These are phyloP conservation scores for Phataginus tetradactyla DNA, from an alignment of 2,797 vertebrate genomes.

Conservation along the genomic window DNA sequence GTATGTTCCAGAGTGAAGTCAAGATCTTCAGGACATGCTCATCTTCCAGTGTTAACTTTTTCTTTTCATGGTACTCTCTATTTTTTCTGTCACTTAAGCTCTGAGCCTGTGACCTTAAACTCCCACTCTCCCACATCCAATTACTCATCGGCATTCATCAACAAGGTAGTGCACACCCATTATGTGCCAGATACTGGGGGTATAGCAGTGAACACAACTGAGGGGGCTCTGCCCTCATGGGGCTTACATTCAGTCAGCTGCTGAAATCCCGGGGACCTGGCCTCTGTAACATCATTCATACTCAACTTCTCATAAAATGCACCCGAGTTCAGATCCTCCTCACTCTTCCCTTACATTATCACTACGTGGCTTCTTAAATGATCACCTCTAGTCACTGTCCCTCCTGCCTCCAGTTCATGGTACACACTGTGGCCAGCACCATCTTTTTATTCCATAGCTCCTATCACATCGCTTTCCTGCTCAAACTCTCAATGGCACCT, in stretches of 20 bases:
- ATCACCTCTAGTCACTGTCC: background rate
- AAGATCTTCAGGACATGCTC: background rate
- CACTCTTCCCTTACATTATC: background rate
- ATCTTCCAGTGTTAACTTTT: background rate
- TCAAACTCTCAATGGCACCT: background rate
- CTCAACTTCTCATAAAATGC: background rate
- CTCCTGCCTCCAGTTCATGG: background rate
- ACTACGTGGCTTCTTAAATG: background rate
- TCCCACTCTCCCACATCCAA: background rate
- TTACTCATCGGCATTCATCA: background rate
- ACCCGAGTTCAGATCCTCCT: background rate
- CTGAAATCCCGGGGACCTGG: too few species aligned
- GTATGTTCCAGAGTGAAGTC: background rate
- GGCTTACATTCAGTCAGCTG: background rate
- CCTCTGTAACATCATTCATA: background rate
- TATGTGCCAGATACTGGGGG: background rate
- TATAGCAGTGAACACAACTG: background rate
- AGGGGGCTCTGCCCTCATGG: background rate
- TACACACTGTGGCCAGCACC: background rate
- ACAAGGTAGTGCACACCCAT: background rate
- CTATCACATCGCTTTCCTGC: background rate
- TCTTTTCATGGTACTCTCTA: background rate
- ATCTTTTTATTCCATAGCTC: background rate
- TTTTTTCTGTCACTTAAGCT: background rate
- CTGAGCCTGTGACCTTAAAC: background rate